Conservation (phyloP, 23 tunicate genomes). For the Halocynthia roretzi region DNA sequence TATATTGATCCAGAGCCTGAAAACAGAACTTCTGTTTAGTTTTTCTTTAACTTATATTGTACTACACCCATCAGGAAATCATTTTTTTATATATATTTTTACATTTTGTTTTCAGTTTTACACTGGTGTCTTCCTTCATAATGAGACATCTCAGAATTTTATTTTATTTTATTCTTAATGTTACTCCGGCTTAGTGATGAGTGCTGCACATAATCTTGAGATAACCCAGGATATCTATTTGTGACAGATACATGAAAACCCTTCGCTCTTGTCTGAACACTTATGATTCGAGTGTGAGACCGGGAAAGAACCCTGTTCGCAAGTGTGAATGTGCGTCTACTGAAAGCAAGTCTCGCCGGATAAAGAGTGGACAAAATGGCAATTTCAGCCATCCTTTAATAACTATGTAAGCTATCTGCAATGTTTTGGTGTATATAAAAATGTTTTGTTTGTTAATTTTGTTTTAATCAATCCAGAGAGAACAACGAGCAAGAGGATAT, state of each 20-base stretch:
- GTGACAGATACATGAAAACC: conserved; percentile 19
- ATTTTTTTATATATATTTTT: too few species aligned
- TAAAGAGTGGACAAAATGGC: background rate
- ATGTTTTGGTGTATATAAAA: background rate
- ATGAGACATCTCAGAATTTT: background rate
- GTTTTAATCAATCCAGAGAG: background rate
- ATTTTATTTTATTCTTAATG: background rate
- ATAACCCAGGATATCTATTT: background rate
- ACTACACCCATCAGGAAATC: too few species aligned
- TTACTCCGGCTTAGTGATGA: background rate
- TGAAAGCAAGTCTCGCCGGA: background rate
- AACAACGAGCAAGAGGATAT: background rate
- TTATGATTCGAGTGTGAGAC: background rate
- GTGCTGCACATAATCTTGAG: too few species aligned
- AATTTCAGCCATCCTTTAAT: conserved; percentile 12
- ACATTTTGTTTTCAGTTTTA: too few species aligned
- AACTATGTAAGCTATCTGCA: background rate
- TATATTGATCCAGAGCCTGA: too few species aligned
- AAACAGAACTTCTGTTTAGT: too few species aligned
- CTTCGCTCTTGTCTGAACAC: conserved; percentile 9
- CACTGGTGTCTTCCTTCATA: background rate
- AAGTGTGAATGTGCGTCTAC: conserved; percentile 16
- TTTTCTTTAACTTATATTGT: too few species aligned
- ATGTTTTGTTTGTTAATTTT: background rate
- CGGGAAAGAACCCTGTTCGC: background rate